phyloP scores from a whole-genome alignment of 2,797 vertebrate species.

The Lateolabrax maculatus region DNA sequence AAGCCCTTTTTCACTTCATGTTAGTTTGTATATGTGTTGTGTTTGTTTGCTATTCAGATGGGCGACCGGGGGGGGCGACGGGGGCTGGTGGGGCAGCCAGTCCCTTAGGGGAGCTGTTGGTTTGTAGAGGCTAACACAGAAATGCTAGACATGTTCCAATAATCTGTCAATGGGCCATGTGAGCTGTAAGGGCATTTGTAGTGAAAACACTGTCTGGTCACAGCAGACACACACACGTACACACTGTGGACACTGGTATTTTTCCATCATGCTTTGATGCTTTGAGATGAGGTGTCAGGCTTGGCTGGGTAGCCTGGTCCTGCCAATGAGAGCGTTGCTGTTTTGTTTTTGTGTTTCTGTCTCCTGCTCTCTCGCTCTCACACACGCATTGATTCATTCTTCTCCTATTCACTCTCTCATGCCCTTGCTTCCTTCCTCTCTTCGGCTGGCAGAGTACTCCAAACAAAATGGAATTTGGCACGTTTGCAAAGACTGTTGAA shows the following conservation, averaged over 20 bases:
- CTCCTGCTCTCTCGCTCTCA: conserved; percentile 41
- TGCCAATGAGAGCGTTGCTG: conserved; percentile 57
- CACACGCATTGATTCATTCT: conserved; percentile 59
- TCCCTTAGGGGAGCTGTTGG: conserved; percentile 14
- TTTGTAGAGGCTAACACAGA: conserved; percentile 54
- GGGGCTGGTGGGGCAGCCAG: conserved; percentile 15
- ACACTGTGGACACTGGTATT: conserved; percentile 74
- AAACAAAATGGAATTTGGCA: conserved; percentile 69
- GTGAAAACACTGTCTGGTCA: conserved; percentile 83
- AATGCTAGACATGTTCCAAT: conserved; percentile 72
- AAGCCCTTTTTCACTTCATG: not conserved
- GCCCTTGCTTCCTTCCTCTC: conserved; percentile 49
- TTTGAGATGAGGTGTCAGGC: conserved; percentile 61
- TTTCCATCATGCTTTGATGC: conserved; percentile 80
- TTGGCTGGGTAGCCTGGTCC: conserved; percentile 49
- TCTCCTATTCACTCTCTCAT: conserved; percentile 44
- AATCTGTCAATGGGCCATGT: conserved; percentile 76
- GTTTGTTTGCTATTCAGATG: not conserved
- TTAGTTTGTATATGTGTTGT: conserved; percentile 3
- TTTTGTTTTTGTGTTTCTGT: conserved; percentile 60
- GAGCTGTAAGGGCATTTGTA: conserved; percentile 75
- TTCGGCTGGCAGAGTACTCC: conserved; percentile 64
- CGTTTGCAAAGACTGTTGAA: conserved; percentile 48
- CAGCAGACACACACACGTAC: conserved; percentile 51
- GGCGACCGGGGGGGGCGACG: conserved; percentile 8